These are phyloP conservation scores for Eciton burchellii DNA, from an alignment of 1,140 invertebrate genomes.

Conservation along the genomic window DNA sequence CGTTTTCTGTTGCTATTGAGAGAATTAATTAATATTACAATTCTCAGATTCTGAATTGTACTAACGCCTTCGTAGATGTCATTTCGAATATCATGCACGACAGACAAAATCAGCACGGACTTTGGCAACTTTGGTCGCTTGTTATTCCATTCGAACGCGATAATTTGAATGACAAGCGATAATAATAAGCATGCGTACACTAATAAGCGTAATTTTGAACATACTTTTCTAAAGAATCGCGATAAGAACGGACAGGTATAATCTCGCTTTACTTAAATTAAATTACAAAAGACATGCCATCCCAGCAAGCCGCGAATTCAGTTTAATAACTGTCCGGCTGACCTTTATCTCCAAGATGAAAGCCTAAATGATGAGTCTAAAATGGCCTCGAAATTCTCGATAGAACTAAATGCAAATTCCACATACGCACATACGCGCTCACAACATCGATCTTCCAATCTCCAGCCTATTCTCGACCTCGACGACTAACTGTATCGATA, in stretches of 20 bases:
- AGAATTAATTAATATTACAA: no score
- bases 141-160: no score
- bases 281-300: not conserved
- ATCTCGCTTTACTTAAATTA: not conserved
- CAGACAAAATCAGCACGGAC: no score
- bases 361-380: no score
- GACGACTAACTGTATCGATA: not conserved
- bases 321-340: not conserved
- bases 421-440: no score
- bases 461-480: not conserved
- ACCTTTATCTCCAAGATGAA: not conserved
- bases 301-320: not conserved
- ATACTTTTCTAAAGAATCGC: not conserved
- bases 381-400: not conserved
- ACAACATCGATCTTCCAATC: slow-evolving; percentile 13
- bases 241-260: not conserved
- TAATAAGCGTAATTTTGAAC: no score
- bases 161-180: no score
- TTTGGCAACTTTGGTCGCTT: no score
- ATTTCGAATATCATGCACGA: not conserved
- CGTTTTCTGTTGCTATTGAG: no score
- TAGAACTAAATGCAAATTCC: slow-evolving; percentile 50
- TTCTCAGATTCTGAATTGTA: no score
- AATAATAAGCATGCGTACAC: no score
- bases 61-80: not conserved